A percentile compares a stretch with the other conserved stretches of the same genome.
These are phyloP conservation scores for Ectropis crepuscularia DNA, from an alignment of 2,888 invertebrate species.

Conservation along the genomic window DNA sequence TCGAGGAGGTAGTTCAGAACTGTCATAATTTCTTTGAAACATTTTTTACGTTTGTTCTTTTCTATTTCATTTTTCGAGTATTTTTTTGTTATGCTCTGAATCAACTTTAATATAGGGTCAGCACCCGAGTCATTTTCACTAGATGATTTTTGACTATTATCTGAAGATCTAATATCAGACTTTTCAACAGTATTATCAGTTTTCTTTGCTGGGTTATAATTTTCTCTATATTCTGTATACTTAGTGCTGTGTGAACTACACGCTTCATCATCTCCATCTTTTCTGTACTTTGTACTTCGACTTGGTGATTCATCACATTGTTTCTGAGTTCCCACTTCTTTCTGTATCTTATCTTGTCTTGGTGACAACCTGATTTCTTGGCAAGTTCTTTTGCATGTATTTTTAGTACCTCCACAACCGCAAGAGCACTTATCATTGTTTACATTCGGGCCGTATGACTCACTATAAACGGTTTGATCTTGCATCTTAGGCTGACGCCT, in stretches of 20 bases:
- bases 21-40: slow-evolving; percentile 73
- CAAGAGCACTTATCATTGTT: slow-evolving; percentile 9
- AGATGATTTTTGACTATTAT: slow-evolving; percentile 21
- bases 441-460: neutral
- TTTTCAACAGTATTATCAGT: slow-evolving; percentile 12
- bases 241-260: neutral
- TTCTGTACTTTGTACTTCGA: neutral
- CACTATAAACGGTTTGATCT: slow-evolving; percentile 1
- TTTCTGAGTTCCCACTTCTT: slow-evolving; percentile 46
- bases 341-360: slow-evolving; percentile 1
- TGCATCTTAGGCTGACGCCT: neutral
- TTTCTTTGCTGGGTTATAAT: slow-evolving; percentile 18
- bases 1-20: slow-evolving; percentile 74
- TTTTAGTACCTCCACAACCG: no score
- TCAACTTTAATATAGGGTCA: slow-evolving; percentile 67
- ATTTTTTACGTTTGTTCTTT: slow-evolving; percentile 69
- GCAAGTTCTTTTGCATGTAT: neutral
- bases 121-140: slow-evolving; percentile 34
- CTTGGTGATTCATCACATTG: slow-evolving; percentile 19
- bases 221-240: neutral
- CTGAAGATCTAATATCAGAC: slow-evolving; percentile 11
- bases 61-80: slow-evolving; percentile 70
- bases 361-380: neutral
- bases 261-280: neutral
- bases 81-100: slow-evolving; percentile 73